Conservation (phyloP, 2,888 invertebrate genomes). For the Plebejus argus region DNA sequence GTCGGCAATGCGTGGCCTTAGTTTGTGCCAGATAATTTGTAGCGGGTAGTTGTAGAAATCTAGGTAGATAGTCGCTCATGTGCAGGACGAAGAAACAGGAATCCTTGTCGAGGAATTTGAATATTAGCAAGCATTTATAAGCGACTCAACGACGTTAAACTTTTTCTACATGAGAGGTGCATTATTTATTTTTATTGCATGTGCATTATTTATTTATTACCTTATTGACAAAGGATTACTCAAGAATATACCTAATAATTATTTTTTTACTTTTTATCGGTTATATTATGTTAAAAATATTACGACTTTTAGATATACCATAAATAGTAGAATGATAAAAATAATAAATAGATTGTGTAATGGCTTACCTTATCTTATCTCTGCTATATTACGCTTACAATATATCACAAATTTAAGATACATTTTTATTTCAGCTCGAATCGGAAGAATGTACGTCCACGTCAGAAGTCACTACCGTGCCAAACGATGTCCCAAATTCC, state of each 20-base stretch:
- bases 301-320: too few species aligned
- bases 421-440: background rate
- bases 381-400: background rate
- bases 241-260: too few species aligned
- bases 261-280: background rate
- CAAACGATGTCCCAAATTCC: conserved; percentile 47
- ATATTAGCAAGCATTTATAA: too few species aligned
- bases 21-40: background rate
- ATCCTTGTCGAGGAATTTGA: too few species aligned
- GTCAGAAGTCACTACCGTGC: conserved; percentile 48
- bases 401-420: background rate
- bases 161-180: too few species aligned
- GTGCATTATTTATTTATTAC: too few species aligned
- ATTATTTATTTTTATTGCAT: too few species aligned
- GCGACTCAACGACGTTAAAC: too few species aligned
- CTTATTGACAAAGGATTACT: too few species aligned
- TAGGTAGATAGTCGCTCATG: too few species aligned
- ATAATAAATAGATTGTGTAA: background rate
- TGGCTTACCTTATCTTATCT: background rate
- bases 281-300: too few species aligned
- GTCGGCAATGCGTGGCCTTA: background rate
- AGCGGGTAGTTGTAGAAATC: background rate
- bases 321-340: background rate
- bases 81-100: too few species aligned
- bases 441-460: conserved; percentile 32